Evolutionary conservation across 1,140 invertebrate genomes (phyloP).

Genomic region (Glossosoma conforme): DNA sequence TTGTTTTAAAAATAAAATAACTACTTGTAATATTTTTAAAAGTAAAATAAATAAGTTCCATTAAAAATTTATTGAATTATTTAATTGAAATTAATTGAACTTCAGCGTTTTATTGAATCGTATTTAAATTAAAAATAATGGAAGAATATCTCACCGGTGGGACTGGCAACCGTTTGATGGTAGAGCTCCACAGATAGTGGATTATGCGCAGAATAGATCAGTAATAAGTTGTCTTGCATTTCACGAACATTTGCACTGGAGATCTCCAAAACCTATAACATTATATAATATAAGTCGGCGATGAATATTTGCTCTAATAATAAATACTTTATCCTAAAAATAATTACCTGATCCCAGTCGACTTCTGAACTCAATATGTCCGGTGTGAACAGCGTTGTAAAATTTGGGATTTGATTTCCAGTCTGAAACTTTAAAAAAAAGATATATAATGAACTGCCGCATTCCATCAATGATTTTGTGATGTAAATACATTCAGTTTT

Average conservation of each 20-base stretch:
- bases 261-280: slow-evolving; percentile 40
- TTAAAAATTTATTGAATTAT: neutral
- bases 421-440: slow-evolving; percentile 35
- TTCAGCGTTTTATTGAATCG: no score
- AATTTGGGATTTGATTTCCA: slow-evolving; percentile 40
- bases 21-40: no score
- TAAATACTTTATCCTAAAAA: neutral
- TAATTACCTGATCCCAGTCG: slow-evolving; percentile 47
- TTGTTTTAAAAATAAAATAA: no score
- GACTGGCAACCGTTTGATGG: slow-evolving; percentile 52
- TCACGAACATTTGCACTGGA: slow-evolving; percentile 44
- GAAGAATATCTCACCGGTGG: slow-evolving; percentile 40
- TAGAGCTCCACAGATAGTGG: slow-evolving; percentile 54
- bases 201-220: slow-evolving; percentile 55
- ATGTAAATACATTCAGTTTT: no score
- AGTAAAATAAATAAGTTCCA: neutral
- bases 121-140: slow-evolving; percentile 1
- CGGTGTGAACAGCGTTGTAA: slow-evolving; percentile 38
- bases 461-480: no score
- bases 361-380: slow-evolving; percentile 40
- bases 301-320: neutral
- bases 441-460: no score
- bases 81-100: no score
- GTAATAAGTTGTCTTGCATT: slow-evolving; percentile 55
- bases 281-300: no score